Evolutionary conservation across 2,888 invertebrate species (phyloP).

Genomic region (Eulithis testata): DNA sequence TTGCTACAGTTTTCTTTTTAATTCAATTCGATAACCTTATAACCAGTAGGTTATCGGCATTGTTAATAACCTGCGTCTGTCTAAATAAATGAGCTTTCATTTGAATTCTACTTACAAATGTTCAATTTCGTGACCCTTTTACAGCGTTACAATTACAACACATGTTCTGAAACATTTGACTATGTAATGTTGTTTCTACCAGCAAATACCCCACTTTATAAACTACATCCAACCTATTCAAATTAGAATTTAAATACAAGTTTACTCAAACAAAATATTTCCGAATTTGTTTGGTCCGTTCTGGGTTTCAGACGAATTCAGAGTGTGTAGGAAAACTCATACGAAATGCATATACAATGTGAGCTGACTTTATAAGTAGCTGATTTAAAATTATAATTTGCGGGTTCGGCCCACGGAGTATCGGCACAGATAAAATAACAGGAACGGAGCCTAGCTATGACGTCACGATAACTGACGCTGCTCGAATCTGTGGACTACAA

Average conservation of each 20-base stretch:
- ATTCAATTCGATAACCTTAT: too few relatives aligned
- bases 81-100: too few relatives aligned
- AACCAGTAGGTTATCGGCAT: too few relatives aligned
- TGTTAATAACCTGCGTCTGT: too few relatives aligned
- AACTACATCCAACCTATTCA: conserved; percentile 19
- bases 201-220: conserved; percentile 1
- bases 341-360: conserved; percentile 58
- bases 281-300: conserved; percentile 42
- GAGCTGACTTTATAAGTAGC: conserved; percentile 59
- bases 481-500: background rate
- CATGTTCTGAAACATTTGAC: background rate
- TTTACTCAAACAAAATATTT: conserved; percentile 27
- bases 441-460: background rate
- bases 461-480: background rate
- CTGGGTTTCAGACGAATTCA: conserved; percentile 45
- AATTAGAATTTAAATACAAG: conserved; percentile 27
- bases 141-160: too few relatives aligned
- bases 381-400: conserved; percentile 72
- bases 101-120: too few relatives aligned
- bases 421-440: conserved; percentile 43
- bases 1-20: too few relatives aligned
- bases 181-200: background rate
- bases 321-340: conserved; percentile 56
- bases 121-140: too few relatives aligned
- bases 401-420: conserved; percentile 44